A percentile compares a stretch with the other conserved stretches of the same genome.
These are phyloP conservation scores for Corythornis madagascariensis DNA, from an alignment of 2,113 vertebrate genomes.

Conservation along the genomic window DNA sequence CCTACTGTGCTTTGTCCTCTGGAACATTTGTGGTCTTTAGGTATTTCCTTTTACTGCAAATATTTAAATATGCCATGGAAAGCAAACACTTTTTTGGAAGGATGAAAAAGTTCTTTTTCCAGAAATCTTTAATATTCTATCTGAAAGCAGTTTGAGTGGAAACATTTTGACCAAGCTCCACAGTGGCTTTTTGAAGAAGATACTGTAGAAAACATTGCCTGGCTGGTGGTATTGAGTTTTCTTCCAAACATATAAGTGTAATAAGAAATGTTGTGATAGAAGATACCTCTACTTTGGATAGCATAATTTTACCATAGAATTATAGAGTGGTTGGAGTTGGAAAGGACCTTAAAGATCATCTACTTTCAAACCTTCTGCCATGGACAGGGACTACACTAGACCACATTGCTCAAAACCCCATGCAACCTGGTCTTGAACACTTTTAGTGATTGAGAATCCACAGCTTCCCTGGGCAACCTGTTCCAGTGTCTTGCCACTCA, in stretches of 20 bases:
- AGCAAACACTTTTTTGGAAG: slow-evolving; percentile 13
- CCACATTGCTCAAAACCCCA: background rate
- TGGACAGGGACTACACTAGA: no score
- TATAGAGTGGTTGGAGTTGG: background rate
- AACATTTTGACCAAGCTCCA: background rate
- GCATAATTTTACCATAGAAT: background rate
- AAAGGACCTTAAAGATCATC: background rate
- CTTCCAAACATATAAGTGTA: background rate
- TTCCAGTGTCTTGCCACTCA: background rate
- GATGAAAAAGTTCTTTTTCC: background rate
- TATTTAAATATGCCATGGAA: background rate
- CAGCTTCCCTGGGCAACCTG: background rate
- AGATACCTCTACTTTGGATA: background rate
- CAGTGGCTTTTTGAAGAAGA: background rate
- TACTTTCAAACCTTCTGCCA: background rate
- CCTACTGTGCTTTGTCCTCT: background rate
- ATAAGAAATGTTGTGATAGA: background rate
- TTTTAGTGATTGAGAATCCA: background rate
- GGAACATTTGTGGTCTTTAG: background rate
- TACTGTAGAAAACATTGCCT: background rate
- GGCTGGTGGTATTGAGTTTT: background rate
- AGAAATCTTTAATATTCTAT: background rate
- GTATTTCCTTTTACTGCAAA: slow-evolving; percentile 5
- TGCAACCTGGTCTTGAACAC: background rate
- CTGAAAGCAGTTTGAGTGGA: background rate